Percentiles rank a stretch among this genome's conserved stretches.
Evolutionary conservation across 2,888 invertebrate species (phyloP).

Genomic region (Trilocha varians): DNA sequence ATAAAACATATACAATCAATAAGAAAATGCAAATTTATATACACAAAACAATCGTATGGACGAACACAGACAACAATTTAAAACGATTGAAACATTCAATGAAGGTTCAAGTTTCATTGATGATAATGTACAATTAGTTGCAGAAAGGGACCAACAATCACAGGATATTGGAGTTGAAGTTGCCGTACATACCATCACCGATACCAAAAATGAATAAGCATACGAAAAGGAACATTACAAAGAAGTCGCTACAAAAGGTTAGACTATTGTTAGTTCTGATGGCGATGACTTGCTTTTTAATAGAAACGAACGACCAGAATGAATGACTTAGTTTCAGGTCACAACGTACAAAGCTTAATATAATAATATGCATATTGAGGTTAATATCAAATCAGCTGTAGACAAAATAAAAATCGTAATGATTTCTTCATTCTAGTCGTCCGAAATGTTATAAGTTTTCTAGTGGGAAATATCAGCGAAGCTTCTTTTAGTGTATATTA

Average conservation of each 20-base stretch:
- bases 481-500: neutral
- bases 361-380: too few relatives aligned
- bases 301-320: too few relatives aligned
- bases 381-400: too few relatives aligned
- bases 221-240: slow-evolving; percentile 54
- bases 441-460: neutral
- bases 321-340: too few relatives aligned
- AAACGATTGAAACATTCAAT: slow-evolving; percentile 2
- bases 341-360: too few relatives aligned
- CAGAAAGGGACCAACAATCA: slow-evolving; percentile 36
- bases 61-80: slow-evolving; percentile 1
- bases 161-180: slow-evolving; percentile 39
- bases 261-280: neutral
- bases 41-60: neutral
- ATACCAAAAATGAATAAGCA: slow-evolving; percentile 73
- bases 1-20: neutral
- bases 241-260: slow-evolving; percentile 18
- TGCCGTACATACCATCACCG: slow-evolving; percentile 66
- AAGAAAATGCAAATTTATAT: too few relatives aligned
- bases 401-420: too few relatives aligned
- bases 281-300: neutral
- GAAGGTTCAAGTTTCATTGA: neutral
- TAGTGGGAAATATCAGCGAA: neutral
- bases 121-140: slow-evolving; percentile 7
- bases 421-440: neutral